Conservation (phyloP, 2,113 vertebrate species). For the Drymodes brunneopygia region DNA sequence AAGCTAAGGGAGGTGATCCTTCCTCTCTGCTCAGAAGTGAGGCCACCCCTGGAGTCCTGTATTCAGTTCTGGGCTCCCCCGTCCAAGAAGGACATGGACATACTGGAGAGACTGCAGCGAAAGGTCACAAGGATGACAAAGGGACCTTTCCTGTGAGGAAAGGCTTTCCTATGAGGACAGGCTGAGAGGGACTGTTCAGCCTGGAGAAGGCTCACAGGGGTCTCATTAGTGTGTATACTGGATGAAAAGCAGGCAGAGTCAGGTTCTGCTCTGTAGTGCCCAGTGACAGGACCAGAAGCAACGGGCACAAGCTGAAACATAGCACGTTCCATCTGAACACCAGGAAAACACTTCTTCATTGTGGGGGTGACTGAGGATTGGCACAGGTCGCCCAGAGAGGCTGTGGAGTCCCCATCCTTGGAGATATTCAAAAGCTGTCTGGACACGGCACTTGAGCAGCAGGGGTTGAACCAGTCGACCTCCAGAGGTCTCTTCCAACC, state of each 20-base stretch:
- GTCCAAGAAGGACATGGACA: not conserved
- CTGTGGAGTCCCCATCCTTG: not conserved
- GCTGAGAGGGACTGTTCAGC: not conserved
- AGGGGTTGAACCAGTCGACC: not conserved
- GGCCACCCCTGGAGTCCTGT: fast-evolving
- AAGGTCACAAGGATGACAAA: not conserved
- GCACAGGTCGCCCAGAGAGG: not conserved
- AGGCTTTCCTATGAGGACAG: not conserved
- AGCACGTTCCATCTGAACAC: not conserved
- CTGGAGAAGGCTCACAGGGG: not conserved
- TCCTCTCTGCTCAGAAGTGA: not conserved
- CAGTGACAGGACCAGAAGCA: not conserved
- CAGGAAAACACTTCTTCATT: not conserved
- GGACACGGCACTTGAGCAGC: not conserved
- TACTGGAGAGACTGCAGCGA: not conserved
- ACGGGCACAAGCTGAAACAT: not conserved
- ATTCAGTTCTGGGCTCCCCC: not conserved
- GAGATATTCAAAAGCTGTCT: not conserved
- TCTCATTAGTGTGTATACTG: not conserved
- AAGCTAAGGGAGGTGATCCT: not conserved
- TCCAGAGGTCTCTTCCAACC: not conserved
- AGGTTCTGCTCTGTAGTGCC: not conserved
- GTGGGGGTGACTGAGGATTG: not conserved
- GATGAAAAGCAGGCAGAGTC: not conserved
- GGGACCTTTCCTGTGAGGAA: no score